Percentiles rank a stretch among this genome's conserved stretches.
These are phyloP conservation scores for Phalera bucephala DNA, from an alignment of 2,888 invertebrate genomes.

Conservation along the genomic window DNA sequence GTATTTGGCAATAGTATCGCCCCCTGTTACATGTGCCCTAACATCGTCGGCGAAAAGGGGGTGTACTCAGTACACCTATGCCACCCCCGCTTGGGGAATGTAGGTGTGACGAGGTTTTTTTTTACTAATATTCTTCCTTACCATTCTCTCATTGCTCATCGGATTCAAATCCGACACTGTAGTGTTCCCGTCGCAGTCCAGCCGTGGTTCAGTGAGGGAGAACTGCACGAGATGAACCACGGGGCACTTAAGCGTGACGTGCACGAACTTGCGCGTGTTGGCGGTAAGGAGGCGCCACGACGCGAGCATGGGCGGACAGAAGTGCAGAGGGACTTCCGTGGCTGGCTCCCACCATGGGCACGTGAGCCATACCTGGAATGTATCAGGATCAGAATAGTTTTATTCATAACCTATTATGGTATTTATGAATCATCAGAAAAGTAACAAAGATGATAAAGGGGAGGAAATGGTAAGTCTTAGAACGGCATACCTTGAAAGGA, in stretches of 20 bases:
- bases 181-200: conserved; percentile 84
- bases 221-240: conserved; percentile 82
- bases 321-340: conserved; percentile 89
- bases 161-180: conserved; percentile 87
- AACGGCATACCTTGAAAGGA: no score
- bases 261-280: conserved; percentile 92
- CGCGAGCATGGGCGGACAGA: conserved; percentile 92
- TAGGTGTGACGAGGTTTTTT: no score
- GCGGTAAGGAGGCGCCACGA: conserved; percentile 93
- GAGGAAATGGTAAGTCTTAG: no score
- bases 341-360: conserved; percentile 91
- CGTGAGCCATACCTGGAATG: conserved; percentile 86
- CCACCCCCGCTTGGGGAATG: no score
- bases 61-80: no score
- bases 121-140: conserved; percentile 50
- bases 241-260: conserved; percentile 88
- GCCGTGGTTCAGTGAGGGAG: conserved; percentile 67
- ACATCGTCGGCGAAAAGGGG: no score
- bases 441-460: no score
- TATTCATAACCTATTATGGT: no score
- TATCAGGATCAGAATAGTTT: background rate
- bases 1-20: no score
- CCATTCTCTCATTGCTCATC: conserved; percentile 81
- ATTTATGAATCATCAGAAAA: no score
- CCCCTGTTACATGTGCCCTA: no score